These are phyloP conservation scores for Brachionus asplanchnoidis DNA, from an alignment of 1,140 invertebrate genomes.

Conservation along the genomic window DNA sequence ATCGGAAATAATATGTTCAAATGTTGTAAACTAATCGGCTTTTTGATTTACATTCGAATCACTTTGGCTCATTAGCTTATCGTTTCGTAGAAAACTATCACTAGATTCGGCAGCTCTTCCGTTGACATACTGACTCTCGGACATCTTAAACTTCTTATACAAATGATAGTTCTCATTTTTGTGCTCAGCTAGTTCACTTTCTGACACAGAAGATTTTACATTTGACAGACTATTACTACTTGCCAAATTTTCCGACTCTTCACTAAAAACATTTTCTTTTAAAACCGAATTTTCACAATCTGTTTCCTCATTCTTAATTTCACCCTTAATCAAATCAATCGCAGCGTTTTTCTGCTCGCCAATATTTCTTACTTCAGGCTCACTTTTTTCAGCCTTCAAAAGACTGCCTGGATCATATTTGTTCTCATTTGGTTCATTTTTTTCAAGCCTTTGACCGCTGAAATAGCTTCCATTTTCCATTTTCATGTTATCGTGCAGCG, in stretches of 20 bases:
- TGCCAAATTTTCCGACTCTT: not conserved
- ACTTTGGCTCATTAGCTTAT: not conserved
- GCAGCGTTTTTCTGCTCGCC: not conserved
- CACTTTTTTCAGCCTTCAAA: conserved; percentile 16
- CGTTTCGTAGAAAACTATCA: not conserved
- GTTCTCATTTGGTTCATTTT: not conserved
- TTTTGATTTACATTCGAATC: not conserved
- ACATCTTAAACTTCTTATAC: conserved; percentile 2
- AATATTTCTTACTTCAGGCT: not conserved
- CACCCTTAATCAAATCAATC: not conserved
- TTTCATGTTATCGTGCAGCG: not conserved
- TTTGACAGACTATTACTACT: not conserved
- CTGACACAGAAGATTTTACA: not conserved
- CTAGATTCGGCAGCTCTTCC: not conserved
- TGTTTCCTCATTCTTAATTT: not conserved
- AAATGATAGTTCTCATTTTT: not conserved
- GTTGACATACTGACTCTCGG: not conserved
- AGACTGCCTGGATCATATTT: not conserved
- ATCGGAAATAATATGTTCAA: not conserved
- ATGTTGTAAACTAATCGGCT: not conserved
- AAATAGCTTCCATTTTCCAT: not conserved
- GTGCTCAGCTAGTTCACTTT: not conserved
- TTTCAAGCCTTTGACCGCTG: not conserved
- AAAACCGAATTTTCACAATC: not conserved
- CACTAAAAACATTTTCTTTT: not conserved